Evolutionary conservation across 2,113 vertebrate genomes (phyloP).

Genomic region (Notiomystis cincta): DNA sequence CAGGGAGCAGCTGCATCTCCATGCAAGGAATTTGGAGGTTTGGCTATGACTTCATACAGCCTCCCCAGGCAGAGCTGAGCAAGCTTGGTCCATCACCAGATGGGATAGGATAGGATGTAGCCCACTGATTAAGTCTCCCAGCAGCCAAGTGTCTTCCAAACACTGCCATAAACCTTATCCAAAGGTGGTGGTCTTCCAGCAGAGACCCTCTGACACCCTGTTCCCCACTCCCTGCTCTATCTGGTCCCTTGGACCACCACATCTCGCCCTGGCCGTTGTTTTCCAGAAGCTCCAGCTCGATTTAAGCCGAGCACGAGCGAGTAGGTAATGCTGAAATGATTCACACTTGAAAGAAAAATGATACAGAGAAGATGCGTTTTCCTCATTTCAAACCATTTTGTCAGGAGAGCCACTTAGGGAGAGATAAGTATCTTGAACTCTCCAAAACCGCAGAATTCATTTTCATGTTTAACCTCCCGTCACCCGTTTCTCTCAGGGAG

Average conservation of each 20-base stretch:
- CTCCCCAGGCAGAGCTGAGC: neutral
- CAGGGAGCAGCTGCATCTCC: neutral
- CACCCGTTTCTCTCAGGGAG: constrained; percentile 27
- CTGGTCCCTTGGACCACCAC: neutral
- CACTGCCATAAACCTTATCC: neutral
- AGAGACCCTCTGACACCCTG: neutral
- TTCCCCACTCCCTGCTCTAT: neutral
- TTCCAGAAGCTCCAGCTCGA: neutral
- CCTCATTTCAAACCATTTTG: constrained; percentile 56
- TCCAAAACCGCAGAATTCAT: constrained; percentile 60
- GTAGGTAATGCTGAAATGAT: neutral
- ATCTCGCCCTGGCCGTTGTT: neutral
- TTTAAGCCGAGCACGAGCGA: neutral
- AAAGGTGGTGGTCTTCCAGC: neutral
- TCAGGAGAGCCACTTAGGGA: constrained; percentile 58
- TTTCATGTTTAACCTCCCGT: constrained; percentile 45
- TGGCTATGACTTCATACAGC: neutral
- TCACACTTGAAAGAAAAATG: constrained; percentile 52
- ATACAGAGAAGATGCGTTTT: neutral
- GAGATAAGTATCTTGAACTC: constrained; percentile 60
- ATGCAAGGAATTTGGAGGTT: neutral
- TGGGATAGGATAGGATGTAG: neutral
- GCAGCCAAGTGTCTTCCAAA: neutral
- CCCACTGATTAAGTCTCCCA: neutral
- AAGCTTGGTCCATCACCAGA: neutral